These are phyloP conservation scores for Clusia tigrina DNA, from an alignment of 2,888 invertebrate genomes.

Conservation along the genomic window DNA sequence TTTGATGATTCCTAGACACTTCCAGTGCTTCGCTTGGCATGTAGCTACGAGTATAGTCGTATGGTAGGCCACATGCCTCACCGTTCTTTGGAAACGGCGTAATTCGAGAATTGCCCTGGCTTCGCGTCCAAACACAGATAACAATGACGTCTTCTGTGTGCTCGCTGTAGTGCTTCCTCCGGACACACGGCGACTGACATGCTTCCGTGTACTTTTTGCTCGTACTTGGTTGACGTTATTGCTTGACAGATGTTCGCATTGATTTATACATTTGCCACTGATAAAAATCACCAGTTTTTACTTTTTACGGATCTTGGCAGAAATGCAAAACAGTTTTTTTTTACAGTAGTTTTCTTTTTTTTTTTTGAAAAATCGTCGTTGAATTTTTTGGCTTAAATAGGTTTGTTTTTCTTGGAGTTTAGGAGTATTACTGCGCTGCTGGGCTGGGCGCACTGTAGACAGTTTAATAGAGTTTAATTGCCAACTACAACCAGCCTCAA, in stretches of 20 bases:
- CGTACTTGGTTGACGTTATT: constrained; percentile 25
- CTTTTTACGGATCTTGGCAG: constrained; percentile 17
- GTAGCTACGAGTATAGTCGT: no score
- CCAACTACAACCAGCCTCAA: constrained; percentile 33
- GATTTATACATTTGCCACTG: constrained; percentile 45
- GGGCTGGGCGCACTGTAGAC: constrained; percentile 40
- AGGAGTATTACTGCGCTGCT: constrained; percentile 22
- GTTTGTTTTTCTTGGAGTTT: neutral
- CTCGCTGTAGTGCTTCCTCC: no score
- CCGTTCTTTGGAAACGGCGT: no score
- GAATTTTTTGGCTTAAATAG: neutral
- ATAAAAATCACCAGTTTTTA: constrained; percentile 46
- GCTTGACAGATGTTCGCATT: constrained; percentile 35
- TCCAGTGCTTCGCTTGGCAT: no score
- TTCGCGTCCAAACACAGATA: constrained; percentile 22
- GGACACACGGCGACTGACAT: no score
- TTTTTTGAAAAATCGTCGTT: neutral
- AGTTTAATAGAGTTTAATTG: constrained; percentile 57
- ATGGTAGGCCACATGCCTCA: no score
- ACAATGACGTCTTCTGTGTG: constrained; percentile 17
- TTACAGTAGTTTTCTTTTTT: neutral
- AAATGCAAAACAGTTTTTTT: neutral
- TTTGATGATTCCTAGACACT: no score
- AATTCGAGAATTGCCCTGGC: no score
- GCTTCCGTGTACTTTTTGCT: no score